phyloP scores from a whole-genome alignment of 2,797 vertebrate genomes.

The Otus scops region DNA sequence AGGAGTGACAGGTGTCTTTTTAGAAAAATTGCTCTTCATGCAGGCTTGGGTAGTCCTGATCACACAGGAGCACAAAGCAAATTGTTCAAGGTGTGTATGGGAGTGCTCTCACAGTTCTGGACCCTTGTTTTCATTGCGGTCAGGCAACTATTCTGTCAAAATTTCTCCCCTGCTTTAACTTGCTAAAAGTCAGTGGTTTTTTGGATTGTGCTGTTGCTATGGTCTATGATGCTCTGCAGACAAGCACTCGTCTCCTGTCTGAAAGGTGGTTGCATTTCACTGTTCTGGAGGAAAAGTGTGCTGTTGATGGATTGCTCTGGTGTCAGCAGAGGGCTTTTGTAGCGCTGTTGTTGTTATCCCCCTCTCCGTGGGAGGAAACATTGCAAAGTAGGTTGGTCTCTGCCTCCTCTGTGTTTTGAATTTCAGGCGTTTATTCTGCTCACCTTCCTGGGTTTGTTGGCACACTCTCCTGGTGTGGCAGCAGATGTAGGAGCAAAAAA shows the following conservation, averaged over 20 bases:
- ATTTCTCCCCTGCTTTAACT: not conserved
- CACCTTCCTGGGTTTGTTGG: not conserved
- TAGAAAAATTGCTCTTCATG: not conserved
- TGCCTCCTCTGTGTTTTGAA: not conserved
- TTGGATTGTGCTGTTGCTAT: not conserved
- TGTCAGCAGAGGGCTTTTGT: slow-evolving; percentile 3
- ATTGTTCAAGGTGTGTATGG: accelerated
- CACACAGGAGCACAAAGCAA: not conserved
- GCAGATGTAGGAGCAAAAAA: not conserved
- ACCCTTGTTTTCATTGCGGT: not conserved
- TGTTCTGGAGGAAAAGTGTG: not conserved
- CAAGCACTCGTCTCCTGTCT: not conserved
- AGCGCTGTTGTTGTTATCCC: accelerated
- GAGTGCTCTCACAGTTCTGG: not conserved
- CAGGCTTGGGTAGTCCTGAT: not conserved
- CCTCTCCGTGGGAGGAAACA: not conserved
- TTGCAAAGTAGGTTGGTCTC: not conserved
- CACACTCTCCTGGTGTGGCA: not conserved
- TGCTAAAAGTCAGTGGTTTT: not conserved
- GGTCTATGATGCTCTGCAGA: not conserved
- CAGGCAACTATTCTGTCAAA: not conserved
- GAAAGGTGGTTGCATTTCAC: not conserved
- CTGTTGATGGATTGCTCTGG: not conserved
- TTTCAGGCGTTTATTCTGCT: not conserved
- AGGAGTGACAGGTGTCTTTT: not conserved